Evolutionary conservation across 1,140 invertebrate species (phyloP), one percentile per base, ranked within the genome.

Genomic region (Nephotettix cincticeps): DNA sequence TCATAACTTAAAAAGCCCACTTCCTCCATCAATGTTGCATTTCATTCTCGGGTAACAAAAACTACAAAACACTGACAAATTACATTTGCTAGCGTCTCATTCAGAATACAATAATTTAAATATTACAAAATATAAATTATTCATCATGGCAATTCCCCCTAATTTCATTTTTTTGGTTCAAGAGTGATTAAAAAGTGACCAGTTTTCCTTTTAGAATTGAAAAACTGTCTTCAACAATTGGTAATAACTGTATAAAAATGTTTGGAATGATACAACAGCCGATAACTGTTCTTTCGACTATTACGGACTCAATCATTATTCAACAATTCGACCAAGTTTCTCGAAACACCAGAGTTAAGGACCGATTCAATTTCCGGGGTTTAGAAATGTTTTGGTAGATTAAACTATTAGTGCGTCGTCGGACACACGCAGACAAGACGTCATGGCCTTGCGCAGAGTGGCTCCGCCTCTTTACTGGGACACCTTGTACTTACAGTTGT

Each of bases 401-500:
- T n/a, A n/a, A n/a, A n/a, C n/a, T n/a, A n/a, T n/a, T n/a, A n/a
- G n/a, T n/a, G n/a, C n/a, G n/a, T n/a, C n/a, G n/a, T n/a, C n/a
- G n/a, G n/a, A n/a, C n/a, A n/a, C n/a, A n/a, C 14, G 14, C 28
- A 23, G 28, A 69, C 68, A 58, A 58, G 68, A 69, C 68, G 68
- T 69, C 68, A 69, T 69, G 68, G 68, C 58, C 68, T 69, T 32
- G 47, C 9, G 21, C 28, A 69, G 47, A 45, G 45, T 28, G 54
- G 58, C 47, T 21, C 40, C 17, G 47, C 36, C 30, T 56, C 21
- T 65, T 32, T 45, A 51, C 58, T 45, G 21, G 14, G 30, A 25
- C 21, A 75, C 76, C 74, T 75, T 78, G 71, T 76, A 77, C 71
- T 75, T 78, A 61, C 77, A 76, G 66, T 74, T 73, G 17, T 74